These are phyloP conservation scores for Saguinus imperator DNA, from an alignment of 2,113 vertebrate genomes.

Conservation along the genomic window DNA sequence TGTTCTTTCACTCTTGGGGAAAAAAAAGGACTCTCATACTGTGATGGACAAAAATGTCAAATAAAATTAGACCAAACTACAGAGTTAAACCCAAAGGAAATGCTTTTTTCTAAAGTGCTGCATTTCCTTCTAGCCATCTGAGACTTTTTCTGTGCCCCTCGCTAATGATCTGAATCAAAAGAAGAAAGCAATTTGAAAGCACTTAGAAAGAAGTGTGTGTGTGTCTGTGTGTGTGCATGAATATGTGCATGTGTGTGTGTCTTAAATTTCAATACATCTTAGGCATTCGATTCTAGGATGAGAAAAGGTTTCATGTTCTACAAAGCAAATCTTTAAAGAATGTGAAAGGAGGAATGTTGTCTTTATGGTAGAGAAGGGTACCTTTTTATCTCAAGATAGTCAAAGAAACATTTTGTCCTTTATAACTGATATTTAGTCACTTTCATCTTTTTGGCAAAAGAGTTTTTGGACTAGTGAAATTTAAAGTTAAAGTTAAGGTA, in stretches of 20 bases:
- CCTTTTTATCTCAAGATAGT: slow-evolving; percentile 55
- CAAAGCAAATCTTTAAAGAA: slow-evolving; percentile 62
- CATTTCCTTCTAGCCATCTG: slow-evolving; percentile 41
- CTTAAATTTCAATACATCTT: slow-evolving; percentile 41
- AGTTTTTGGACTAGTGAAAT: slow-evolving; percentile 31
- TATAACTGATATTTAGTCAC: slow-evolving; percentile 58
- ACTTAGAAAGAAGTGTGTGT: background rate
- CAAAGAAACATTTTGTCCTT: slow-evolving; percentile 62
- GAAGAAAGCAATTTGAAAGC: slow-evolving; percentile 45
- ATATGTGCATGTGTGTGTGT: background rate
- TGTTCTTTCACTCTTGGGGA: slow-evolving; percentile 9
- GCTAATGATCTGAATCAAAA: slow-evolving; percentile 54
- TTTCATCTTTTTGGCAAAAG: slow-evolving; percentile 54
- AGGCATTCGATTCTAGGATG: background rate
- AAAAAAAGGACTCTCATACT: background rate
- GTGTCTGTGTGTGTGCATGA: background rate
- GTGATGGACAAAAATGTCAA: slow-evolving; percentile 57
- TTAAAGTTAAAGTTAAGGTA: slow-evolving; percentile 47
- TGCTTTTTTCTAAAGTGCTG: slow-evolving; percentile 7
- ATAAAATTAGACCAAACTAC: slow-evolving; percentile 55
- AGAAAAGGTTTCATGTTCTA: slow-evolving; percentile 43
- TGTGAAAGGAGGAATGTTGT: slow-evolving; percentile 52
- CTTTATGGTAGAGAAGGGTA: slow-evolving; percentile 42
- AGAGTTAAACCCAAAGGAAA: slow-evolving; percentile 50
- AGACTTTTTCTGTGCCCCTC: slow-evolving; percentile 10